These are phyloP conservation scores for Acheta domesticus DNA, from an alignment of 2,888 invertebrate species.

Conservation along the genomic window DNA sequence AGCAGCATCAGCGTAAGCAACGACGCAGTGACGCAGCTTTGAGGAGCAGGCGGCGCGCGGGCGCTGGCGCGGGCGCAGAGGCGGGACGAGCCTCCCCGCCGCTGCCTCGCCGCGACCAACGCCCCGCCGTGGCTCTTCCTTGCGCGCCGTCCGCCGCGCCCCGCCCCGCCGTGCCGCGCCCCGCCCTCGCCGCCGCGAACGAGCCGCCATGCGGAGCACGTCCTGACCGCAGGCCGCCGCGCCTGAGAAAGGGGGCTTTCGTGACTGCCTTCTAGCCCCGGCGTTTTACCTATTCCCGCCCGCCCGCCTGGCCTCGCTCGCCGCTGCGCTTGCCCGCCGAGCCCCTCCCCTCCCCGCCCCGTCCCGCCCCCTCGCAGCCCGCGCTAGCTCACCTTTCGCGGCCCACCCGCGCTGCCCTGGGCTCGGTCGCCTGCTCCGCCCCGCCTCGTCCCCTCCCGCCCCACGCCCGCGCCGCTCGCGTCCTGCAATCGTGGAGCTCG, in stretches of 20 bases:
- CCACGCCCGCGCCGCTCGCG: background rate
- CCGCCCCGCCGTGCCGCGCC: too few relatives aligned
- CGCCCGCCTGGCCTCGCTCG: background rate
- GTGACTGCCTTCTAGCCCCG: background rate
- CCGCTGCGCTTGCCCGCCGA: background rate
- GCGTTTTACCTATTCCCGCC: slow-evolving; percentile 18
- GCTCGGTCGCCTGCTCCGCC: background rate
- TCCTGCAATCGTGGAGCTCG: slow-evolving; percentile 3
- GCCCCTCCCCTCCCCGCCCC: background rate
- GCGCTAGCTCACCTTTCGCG: background rate
- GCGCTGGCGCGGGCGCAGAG: background rate
- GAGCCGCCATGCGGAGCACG: background rate
- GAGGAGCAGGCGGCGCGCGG: background rate
- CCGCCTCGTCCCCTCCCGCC: background rate
- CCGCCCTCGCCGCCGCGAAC: too few relatives aligned
- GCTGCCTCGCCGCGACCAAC: too few relatives aligned
- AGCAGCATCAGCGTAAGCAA: background rate
- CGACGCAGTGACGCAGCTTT: background rate
- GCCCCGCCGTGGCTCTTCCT: too few relatives aligned
- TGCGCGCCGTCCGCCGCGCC: too few relatives aligned
- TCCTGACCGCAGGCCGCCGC: background rate
- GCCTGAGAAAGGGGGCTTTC: slow-evolving; percentile 11
- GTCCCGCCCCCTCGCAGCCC: background rate
- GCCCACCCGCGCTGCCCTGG: too few relatives aligned
- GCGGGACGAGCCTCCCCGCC: background rate